These are phyloP conservation scores for Chalcis sispes DNA, from an alignment of 2,888 invertebrate genomes.

Conservation along the genomic window DNA sequence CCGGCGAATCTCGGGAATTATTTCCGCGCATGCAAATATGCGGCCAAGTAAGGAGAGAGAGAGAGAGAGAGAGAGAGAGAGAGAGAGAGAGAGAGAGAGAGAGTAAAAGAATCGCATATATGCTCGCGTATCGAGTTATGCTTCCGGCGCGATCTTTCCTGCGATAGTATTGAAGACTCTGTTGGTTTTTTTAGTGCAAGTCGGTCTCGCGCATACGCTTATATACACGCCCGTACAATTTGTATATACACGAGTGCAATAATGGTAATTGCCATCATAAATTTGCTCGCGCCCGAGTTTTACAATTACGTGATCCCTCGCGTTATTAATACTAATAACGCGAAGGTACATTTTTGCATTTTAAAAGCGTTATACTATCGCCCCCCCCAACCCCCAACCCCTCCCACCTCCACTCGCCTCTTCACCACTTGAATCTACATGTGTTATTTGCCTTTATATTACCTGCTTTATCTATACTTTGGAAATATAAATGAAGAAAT, in stretches of 20 bases:
- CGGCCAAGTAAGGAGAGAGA: slow-evolving; percentile 68
- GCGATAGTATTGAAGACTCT: slow-evolving; percentile 56
- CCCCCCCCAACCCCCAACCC: too few species aligned
- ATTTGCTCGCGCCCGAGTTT: slow-evolving; percentile 50
- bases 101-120: slow-evolving; percentile 5
- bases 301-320: slow-evolving; percentile 48
- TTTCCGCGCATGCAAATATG: slow-evolving; percentile 73
- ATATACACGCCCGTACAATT: not conserved
- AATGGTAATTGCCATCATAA: slow-evolving; percentile 56
- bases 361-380: slow-evolving; percentile 13
- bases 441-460: too few species aligned
- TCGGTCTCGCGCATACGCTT: not conserved
- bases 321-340: slow-evolving; percentile 53
- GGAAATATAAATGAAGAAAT: too few species aligned
- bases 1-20: slow-evolving; percentile 68
- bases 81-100: slow-evolving; percentile 17
- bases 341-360: slow-evolving; percentile 35
- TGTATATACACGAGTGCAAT: slow-evolving; percentile 27
- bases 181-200: slow-evolving; percentile 46
- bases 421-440: too few species aligned
- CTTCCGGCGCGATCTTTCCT: slow-evolving; percentile 68
- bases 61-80: slow-evolving; percentile 19
- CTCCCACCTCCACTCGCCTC: too few species aligned
- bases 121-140: slow-evolving; percentile 56
- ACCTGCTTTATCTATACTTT: too few species aligned